These are phyloP conservation scores for Oryctes rhinoceros DNA, from an alignment of 1,140 invertebrate genomes.

Conservation along the genomic window DNA sequence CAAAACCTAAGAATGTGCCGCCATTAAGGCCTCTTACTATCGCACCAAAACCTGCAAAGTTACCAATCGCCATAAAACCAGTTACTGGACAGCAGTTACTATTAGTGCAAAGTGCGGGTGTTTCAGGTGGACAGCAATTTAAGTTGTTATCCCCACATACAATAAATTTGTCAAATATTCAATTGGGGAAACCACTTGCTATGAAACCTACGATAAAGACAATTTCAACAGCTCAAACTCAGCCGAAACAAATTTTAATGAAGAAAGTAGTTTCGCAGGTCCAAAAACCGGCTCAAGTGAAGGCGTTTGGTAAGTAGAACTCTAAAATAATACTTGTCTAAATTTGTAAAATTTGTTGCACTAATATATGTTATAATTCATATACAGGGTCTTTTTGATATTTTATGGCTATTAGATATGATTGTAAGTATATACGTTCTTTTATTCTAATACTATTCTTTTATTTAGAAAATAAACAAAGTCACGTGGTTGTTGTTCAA, in stretches of 20 bases:
- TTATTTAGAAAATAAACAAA: constrained; percentile 43
- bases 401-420: too few relatives aligned
- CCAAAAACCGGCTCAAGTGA: constrained; percentile 42
- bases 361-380: too few relatives aligned
- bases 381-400: too few relatives aligned
- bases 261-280: constrained; percentile 54
- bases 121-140: constrained; percentile 52
- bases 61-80: constrained; percentile 57
- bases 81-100: constrained; percentile 55
- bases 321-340: neutral
- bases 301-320: constrained; percentile 38
- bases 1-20: constrained; percentile 54
- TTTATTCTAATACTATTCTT: neutral
- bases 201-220: constrained; percentile 52
- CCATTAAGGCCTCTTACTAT: constrained; percentile 59
- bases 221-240: constrained; percentile 46
- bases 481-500: constrained; percentile 52
- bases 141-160: constrained; percentile 57
- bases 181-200: constrained; percentile 54
- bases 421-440: neutral
- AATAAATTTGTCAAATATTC: constrained; percentile 56
- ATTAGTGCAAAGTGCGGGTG: constrained; percentile 54
- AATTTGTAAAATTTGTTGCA: too few relatives aligned
- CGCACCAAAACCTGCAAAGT: constrained; percentile 59
- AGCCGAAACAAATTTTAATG: constrained; percentile 57